Conservation (phyloP, 2,797 vertebrate genomes). For the Oryzias dopingdopingensis region DNA sequence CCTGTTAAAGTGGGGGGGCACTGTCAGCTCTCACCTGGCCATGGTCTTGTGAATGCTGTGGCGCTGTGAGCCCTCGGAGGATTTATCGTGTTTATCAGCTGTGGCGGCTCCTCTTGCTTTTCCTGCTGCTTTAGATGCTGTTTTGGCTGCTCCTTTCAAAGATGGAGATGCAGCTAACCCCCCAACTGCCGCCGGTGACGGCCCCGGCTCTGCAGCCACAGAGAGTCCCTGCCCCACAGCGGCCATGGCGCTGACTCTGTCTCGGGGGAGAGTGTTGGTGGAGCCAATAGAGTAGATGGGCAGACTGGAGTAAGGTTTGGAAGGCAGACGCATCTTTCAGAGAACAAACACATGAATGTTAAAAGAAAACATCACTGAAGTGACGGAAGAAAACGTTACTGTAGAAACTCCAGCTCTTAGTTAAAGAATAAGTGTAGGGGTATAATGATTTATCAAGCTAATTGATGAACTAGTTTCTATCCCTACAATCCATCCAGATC, state of each 20-base stretch:
- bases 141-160: constrained; percentile 26
- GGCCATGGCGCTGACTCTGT: constrained; percentile 67
- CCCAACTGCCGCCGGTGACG: constrained; percentile 9
- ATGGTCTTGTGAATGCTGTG: constrained; percentile 79
- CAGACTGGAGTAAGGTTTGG: constrained; percentile 93
- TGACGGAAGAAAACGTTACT: constrained; percentile 3
- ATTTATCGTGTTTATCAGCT: constrained; percentile 78
- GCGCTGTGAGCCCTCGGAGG: constrained; percentile 82
- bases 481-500: too few relatives aligned
- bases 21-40: constrained; percentile 69
- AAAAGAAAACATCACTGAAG: not conserved
- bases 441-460: too few relatives aligned
- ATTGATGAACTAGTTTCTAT: too few relatives aligned
- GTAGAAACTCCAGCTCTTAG: not conserved
- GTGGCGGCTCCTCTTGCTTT: constrained; percentile 38
- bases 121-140: constrained; percentile 38
- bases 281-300: constrained; percentile 97
- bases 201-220: constrained; percentile 42
- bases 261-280: constrained; percentile 84
- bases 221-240: constrained; percentile 54
- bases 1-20: not conserved
- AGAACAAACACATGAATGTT: constrained; percentile 7
- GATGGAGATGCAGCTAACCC: constrained; percentile 5
- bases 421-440: too few relatives aligned
- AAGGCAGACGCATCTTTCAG: constrained; percentile 91